Base-by-base conservation (phyloP, 1,140 invertebrate genomes). In the Onthophagus taurus region DNA sequence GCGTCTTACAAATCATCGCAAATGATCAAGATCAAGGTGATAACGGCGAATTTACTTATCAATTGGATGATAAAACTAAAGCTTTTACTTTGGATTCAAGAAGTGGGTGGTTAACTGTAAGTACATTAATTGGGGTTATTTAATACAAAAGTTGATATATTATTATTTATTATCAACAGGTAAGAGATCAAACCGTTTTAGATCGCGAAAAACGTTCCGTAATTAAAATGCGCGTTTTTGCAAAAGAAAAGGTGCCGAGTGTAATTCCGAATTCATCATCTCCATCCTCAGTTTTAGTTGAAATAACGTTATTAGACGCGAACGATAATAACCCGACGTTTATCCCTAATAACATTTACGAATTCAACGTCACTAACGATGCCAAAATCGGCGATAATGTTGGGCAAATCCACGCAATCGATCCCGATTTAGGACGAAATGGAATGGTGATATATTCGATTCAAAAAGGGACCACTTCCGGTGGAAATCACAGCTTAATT, bases 281-380 rank as follows among this genome's bases (percentile, higher is more conserved):
- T 61, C 55, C 75, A 53, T 77, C 80, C 1, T 78, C 71, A 19
- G 84, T 85, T 0, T 74, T 72, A n/a, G 80, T 89, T 1, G 81
- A 86, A 66, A 81, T 64, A 14, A 85, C 83, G 0, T 59, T 91
- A 13, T 66, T 90, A 1, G 88, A 90, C 60, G 83, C 84, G 6
- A 91, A 90, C 62, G 87, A 90, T 47, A 90, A 90, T 55, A 89
- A 86, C 55, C 87, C 87, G 0, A 77, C 77, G 6, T 91, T 90
- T 56, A 70, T 86, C 9, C 84, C 85, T 1, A 80, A 75, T 31
- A 89, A 89, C 61, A 64, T 89, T 0, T 90, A 89, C 54, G 78
- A 83, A 47, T 82, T 90, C 45, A 70, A 75, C 21, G 72, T 86
- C 0, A 75, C 73, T 31, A 78, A 77, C 11, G 78, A 85, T 44